A percentile compares a stretch with the other conserved stretches of the same genome.
These are phyloP conservation scores for Grapholita molesta DNA, from an alignment of 1,140 invertebrate species.

Conservation along the genomic window DNA sequence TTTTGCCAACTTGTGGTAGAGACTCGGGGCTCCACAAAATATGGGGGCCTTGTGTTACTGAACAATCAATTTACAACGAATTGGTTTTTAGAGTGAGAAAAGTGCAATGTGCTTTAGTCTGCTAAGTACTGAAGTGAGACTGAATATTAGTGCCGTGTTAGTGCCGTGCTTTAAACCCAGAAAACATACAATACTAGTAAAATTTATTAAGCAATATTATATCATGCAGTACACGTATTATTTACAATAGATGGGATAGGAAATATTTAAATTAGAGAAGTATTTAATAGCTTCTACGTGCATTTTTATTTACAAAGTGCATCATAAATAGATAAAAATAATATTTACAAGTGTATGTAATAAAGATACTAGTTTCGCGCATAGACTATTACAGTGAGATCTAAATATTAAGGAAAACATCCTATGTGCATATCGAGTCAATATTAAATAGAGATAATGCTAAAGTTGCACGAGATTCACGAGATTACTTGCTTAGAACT, in stretches of 20 bases:
- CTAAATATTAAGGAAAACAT: neutral
- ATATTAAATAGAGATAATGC: neutral
- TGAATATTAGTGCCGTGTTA: neutral
- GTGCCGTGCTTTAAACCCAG: slow-evolving; percentile 16
- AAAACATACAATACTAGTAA: neutral
- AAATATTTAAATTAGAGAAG: neutral
- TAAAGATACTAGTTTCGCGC: neutral
- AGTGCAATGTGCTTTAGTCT: neutral
- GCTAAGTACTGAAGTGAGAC: neutral
- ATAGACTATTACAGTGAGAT: neutral
- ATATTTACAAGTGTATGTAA: neutral
- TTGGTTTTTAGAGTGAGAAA: neutral
- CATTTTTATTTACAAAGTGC: slow-evolving; percentile 12
- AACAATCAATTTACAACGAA: neutral
- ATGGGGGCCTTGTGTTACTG: neutral
- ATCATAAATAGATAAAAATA: neutral
- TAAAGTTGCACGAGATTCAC: neutral
- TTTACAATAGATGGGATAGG: neutral
- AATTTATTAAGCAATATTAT: neutral
- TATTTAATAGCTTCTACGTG: neutral
- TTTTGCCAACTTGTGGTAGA: too few relatives aligned
- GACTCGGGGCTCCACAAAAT: neutral
- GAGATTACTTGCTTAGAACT: neutral
- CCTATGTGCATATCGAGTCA: neutral
- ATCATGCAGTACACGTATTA: neutral